A percentile compares a stretch with the other conserved stretches of the same genome.
Evolutionary conservation across 2,113 vertebrate species (phyloP).

Genomic region (Cyanoliseus patagonus): DNA sequence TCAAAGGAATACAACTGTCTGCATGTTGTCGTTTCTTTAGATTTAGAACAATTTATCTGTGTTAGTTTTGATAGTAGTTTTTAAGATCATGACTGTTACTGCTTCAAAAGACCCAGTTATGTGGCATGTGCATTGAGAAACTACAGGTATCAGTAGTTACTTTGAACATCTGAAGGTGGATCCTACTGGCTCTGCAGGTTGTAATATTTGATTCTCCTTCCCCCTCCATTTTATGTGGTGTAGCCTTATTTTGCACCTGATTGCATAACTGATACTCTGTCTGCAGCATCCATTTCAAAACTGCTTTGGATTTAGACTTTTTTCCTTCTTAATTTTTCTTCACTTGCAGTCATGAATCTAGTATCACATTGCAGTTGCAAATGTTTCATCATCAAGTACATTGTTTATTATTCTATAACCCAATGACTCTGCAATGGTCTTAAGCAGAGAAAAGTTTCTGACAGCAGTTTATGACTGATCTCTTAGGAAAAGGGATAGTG

Average conservation of each 20-base stretch:
- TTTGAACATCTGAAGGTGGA: neutral
- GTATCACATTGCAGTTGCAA: neutral
- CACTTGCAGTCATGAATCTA: neutral
- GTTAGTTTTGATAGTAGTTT: constrained; percentile 48
- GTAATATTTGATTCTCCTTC: neutral
- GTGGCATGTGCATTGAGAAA: neutral
- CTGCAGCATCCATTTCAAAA: neutral
- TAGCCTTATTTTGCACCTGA: neutral
- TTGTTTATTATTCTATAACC: neutral
- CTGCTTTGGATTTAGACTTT: neutral
- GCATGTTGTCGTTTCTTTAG: constrained; percentile 35
- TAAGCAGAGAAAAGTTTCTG: neutral
- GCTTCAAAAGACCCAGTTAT: constrained; percentile 1
- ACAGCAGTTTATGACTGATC: neutral
- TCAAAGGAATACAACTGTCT: constrained; percentile 33
- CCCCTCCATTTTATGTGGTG: too few relatives aligned
- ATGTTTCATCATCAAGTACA: neutral
- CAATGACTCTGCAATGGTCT: neutral
- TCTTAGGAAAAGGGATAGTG: neutral
- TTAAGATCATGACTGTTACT: neutral
- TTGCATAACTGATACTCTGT: neutral
- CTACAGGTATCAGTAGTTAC: neutral
- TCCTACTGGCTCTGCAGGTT: neutral
- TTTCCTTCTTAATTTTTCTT: neutral
- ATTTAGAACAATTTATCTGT: constrained; percentile 36